Conservation (phyloP, 37 sponge, comb jelly and placozoan species). For the Aphrocallistes beatrix region DNA sequence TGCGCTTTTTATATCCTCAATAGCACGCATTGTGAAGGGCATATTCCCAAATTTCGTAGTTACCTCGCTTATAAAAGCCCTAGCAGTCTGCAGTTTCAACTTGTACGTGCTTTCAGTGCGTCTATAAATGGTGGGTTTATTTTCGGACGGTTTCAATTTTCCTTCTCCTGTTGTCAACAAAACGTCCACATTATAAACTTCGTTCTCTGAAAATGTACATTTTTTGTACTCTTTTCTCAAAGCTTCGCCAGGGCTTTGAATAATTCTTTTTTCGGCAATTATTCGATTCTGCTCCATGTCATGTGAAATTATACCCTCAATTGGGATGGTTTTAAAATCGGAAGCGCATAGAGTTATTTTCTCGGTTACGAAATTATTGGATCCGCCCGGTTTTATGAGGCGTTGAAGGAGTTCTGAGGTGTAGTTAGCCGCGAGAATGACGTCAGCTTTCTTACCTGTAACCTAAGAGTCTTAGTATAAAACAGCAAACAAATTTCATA, state of each 20-base stretch:
- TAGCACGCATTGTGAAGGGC: conserved; percentile 54
- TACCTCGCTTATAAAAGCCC: conserved; percentile 15
- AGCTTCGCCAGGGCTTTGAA: conserved; percentile 40
- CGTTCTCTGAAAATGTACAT: conserved; percentile 82
- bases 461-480: conserved; percentile 28
- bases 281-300: conserved; percentile 12
- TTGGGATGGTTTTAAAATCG: conserved; percentile 17
- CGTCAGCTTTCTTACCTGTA: conserved; percentile 81
- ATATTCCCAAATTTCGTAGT: conserved; percentile 20
- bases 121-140: neutral
- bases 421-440: conserved; percentile 66
- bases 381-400: conserved; percentile 83
- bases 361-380: conserved; percentile 29
- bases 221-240: conserved; percentile 72
- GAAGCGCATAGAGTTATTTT: neutral
- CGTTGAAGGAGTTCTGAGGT: conserved; percentile 81
- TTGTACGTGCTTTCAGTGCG: neutral
- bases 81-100: conserved; percentile 17
- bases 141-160: conserved; percentile 27
- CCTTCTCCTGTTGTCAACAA: conserved; percentile 85
- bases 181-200: conserved; percentile 90
- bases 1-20: conserved; percentile 92
- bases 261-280: conserved; percentile 34
- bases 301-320: conserved; percentile 24
- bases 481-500: too few species aligned